Evolutionary conservation across 2,797 vertebrate genomes (phyloP).

Genomic region (Thaleichthys pacificus): DNA sequence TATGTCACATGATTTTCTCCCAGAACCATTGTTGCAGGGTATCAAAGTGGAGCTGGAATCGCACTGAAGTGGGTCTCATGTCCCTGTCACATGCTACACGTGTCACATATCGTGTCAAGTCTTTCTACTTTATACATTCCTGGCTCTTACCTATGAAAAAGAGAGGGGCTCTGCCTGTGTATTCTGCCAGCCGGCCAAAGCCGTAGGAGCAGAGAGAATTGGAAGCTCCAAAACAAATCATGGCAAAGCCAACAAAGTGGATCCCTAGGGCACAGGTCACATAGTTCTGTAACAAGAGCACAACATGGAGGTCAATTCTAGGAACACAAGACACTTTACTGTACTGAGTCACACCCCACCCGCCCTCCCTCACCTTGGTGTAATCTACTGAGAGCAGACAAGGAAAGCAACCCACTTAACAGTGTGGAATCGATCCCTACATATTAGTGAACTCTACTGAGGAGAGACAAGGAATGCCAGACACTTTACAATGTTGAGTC

Average conservation of each 20-base stretch:
- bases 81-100: background rate
- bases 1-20: background rate
- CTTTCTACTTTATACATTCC: background rate
- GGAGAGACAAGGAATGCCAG: too few relatives aligned
- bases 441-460: too few relatives aligned
- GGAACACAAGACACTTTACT: background rate
- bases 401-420: too few relatives aligned
- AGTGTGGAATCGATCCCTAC: too few relatives aligned
- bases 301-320: background rate
- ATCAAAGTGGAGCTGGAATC: background rate
- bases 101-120: background rate
- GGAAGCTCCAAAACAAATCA: conserved; percentile 90
- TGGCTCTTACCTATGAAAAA: conserved; percentile 80
- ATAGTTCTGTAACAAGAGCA: conserved; percentile 77
- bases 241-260: conserved; percentile 85
- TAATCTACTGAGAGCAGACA: too few relatives aligned
- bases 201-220: conserved; percentile 83
- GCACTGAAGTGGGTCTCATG: background rate
- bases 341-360: background rate
- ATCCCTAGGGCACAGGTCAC: conserved; percentile 91
- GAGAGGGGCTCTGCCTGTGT: conserved; percentile 79
- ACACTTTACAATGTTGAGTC: too few relatives aligned
- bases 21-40: background rate
- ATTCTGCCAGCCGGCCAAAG: conserved; percentile 82
- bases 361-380: background rate